Base-by-base conservation (phyloP, 2,888 invertebrate genomes). In the Pammene aurita region DNA sequence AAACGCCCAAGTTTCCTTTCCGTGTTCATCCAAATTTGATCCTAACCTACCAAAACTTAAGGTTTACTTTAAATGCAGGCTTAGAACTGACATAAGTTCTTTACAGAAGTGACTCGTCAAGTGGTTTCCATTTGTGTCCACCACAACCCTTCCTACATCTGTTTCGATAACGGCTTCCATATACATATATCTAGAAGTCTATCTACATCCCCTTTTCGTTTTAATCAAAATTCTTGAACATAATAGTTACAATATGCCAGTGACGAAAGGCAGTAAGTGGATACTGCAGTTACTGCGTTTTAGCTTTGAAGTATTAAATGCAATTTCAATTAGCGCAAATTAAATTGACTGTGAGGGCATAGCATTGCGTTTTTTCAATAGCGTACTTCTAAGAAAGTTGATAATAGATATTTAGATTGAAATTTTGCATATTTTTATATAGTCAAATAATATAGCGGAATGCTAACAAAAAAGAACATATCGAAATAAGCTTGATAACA, bases 71-170 rank as follows among this genome's bases (percentile, higher is more conserved):
- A n/a, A 41, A 38, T 16, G 9, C 9, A 18, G 0, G 11, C 7
- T 5, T 16, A 0, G 4, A 11, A 26, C 18, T 13, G 13, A 50
- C 7, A 52, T 62, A 62, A 16, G 38, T 7, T 6, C 6, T 41
- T 61, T 62, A 60, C 1, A 41, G 7, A 41, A 48, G 5, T 16
- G 9, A 52, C 26, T 38, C 6, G 89, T 91, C 89, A 91, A 91
- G 91, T 90, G 90, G 90, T 81, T 84, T 85, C 82, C 85, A 88
- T 88, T 85, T 85, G 83, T 85, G 84, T 84, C 82, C 82, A 80
- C 84, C 80, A 80, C 83, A 90, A 90, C 90, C 89, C 90, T 87
- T 89, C 81, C 76, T 60, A 76, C 82, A 82, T 84, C 83, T 85
- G 82, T 71, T 76, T 73, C 83, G 86, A 86, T 87, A 84, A 86